Evolutionary conservation across 1,140 invertebrate genomes (phyloP), one percentile per base, ranked within the genome.

Genomic region (Psilanteris sp.): DNA sequence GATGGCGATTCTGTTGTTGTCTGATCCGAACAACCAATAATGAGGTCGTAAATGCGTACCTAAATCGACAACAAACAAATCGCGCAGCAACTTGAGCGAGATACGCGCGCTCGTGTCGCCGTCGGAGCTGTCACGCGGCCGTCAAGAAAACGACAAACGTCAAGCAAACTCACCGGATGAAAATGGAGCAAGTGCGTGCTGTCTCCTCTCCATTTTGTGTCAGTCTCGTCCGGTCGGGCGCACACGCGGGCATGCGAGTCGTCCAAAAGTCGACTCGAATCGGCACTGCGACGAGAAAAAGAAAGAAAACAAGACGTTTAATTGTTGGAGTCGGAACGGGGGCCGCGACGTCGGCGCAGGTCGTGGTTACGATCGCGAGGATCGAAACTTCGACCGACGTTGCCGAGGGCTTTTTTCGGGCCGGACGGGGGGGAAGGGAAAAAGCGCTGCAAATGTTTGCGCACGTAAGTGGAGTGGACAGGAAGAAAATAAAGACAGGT

Each of bases 151-250:
- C 26, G 16, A 13, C 52, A 44, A 59, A 46, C 9, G 6, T 39
- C 10, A 46, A 27, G 43, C 26, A 62, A 83, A 43, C 83, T 86
- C 46, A 87, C 86, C 85, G 48, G 83, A 87, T 41, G 85, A 86
- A 79, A 86, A 86, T 36, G 84, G 85, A 68, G 85, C 82, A 37
- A 85, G 66, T 77, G 80, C 80, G 70, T 87, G 85, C 64, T 84
- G 84, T 50, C 82, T 80, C 76, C 85, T 87, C 62, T 87, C 86
- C 86, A 86, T 87, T 34, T 77, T 79, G 73, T 52, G n/a, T 52
- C 34, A 52, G 44, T 59, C 54, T 39, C 16, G 27, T 27, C 14
- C 29, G 7, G 26, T 37, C 31, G 15, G 8, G 43, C 24, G 10
- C 22, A 20, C 4, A 27, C 27, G 7, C 10, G 9, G 24, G 16